Evolutionary conservation across 1,140 invertebrate genomes (phyloP).

Genomic region (Drosophila seguyi): DNA sequence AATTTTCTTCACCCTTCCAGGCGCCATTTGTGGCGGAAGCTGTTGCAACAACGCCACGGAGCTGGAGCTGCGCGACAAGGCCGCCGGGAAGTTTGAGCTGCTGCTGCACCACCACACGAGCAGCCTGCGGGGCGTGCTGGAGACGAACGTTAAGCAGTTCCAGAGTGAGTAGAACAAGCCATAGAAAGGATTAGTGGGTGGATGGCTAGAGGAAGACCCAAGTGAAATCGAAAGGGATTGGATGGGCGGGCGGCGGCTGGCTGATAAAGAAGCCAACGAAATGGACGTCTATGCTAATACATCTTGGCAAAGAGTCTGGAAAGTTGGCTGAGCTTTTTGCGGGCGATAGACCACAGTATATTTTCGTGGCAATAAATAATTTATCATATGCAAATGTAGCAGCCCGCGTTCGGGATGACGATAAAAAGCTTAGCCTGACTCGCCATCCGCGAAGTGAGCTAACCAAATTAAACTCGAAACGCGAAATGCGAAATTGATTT

Average conservation of each 20-base stretch:
- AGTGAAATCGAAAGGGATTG: constrained; percentile 31
- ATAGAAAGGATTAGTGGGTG: constrained; percentile 9
- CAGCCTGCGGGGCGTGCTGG: constrained; percentile 80
- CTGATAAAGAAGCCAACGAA: constrained; percentile 5
- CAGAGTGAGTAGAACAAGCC: constrained; percentile 71
- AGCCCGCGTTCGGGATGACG: constrained; percentile 43
- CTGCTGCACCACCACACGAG: constrained; percentile 82
- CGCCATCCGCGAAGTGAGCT: constrained; percentile 58
- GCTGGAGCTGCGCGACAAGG: constrained; percentile 72
- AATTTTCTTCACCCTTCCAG: constrained; percentile 37
- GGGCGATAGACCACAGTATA: constrained; percentile 54
- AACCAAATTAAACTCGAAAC: constrained; percentile 78
- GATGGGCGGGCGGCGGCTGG: background rate
- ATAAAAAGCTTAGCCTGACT: constrained; percentile 29
- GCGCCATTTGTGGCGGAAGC: constrained; percentile 77
- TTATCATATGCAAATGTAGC: constrained; percentile 80
- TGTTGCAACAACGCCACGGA: constrained; percentile 82
- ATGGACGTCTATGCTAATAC: constrained; percentile 71
- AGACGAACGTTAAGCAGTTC: constrained; percentile 75
- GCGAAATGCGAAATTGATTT: constrained; percentile 79
- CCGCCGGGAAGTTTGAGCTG: constrained; percentile 71
- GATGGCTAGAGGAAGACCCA: background rate
- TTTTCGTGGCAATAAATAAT: constrained; percentile 83
- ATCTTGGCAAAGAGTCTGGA: constrained; percentile 47
- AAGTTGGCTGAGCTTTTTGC: constrained; percentile 39